Base-by-base conservation (phyloP, 2,113 vertebrate species). In the Willisornis vidua region DNA sequence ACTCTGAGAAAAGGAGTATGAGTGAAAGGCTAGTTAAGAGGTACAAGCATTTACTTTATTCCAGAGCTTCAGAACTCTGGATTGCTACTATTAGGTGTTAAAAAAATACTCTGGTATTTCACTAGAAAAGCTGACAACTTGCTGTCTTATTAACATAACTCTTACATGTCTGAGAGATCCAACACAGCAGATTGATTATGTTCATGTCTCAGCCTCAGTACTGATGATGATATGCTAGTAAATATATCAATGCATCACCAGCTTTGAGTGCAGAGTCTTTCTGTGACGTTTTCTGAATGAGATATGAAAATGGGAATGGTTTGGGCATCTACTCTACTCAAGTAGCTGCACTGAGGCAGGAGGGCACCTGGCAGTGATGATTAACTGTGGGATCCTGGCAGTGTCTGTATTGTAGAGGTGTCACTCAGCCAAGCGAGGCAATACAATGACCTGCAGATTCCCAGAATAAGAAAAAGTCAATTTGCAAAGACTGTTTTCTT, bases 71-170 rank as follows among this genome's bases (percentile, higher is more conserved):
- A 86, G 84, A 92, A 94, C 88, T 82, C 65, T 0, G 46, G 75
- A 65, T 92, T 79, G 68, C 80, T 87, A 54, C 85, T 93, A 84
- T 96, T 90, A 88, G 66, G 52, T 35, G 51, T 84, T 85, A 90
- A 95, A 94, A 94, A 83, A 67, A 20, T 22, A 41, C 26, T 88
- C 71, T 79, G 82, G 49, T 96, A 86, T 52, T 89, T 94, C 63
- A 83, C 59, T 68, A 74, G 87, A 77, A 85, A 89, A 94, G 75
- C 96, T 97, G 95, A 80, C 96, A 96, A 77, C 41, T 82, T 94
- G 91, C 93, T 95, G 95, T 93, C 93, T 93, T 93, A 96, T 97
- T 97, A 97, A 92, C 93, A 90, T 93, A 94, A 95, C 75, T 92
- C 78, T 71, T 96, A 88, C 62, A 3, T 93, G 86, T 95, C 94